Conservation (phyloP, 2,113 vertebrate species). For the Puntigrus tetrazona region DNA sequence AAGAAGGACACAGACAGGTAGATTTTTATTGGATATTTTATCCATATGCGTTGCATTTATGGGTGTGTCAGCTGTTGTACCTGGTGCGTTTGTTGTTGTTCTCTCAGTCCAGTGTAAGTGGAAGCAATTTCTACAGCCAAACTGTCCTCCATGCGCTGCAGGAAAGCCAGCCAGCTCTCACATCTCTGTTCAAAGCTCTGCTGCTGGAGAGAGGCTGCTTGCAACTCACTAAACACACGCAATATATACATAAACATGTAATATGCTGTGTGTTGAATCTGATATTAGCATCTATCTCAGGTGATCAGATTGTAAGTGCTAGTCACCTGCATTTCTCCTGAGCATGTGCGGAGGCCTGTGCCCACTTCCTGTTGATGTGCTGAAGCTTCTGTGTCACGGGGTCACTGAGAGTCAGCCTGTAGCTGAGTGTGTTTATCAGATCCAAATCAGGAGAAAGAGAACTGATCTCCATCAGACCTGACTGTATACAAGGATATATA, state of each 20-base stretch:
- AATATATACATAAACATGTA: conserved; percentile 29
- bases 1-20: background rate
- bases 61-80: conserved; percentile 64
- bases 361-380: conserved; percentile 80
- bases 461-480: conserved; percentile 74
- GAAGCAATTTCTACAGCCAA: conserved; percentile 75
- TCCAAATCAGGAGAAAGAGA: conserved; percentile 81
- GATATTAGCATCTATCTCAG: background rate
- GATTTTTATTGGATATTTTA: too few species aligned
- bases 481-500: conserved; percentile 70
- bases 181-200: conserved; percentile 84
- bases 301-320: background rate
- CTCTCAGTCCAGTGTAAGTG: conserved; percentile 74
- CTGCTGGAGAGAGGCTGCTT: conserved; percentile 71
- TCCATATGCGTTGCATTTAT: background rate
- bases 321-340: conserved; percentile 84
- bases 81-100: conserved; percentile 85
- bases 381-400: conserved; percentile 75
- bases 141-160: conserved; percentile 82
- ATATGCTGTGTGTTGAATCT: background rate
- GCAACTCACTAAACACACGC: conserved; percentile 76
- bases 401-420: conserved; percentile 78
- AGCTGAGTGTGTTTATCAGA: conserved; percentile 83
- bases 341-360: conserved; percentile 69
- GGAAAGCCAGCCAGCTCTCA: conserved; percentile 84